A percentile compares a stretch with the other conserved stretches of the same genome.
Conservation (phyloP, 2,888 invertebrate species). For the Orchesella flavescens region DNA sequence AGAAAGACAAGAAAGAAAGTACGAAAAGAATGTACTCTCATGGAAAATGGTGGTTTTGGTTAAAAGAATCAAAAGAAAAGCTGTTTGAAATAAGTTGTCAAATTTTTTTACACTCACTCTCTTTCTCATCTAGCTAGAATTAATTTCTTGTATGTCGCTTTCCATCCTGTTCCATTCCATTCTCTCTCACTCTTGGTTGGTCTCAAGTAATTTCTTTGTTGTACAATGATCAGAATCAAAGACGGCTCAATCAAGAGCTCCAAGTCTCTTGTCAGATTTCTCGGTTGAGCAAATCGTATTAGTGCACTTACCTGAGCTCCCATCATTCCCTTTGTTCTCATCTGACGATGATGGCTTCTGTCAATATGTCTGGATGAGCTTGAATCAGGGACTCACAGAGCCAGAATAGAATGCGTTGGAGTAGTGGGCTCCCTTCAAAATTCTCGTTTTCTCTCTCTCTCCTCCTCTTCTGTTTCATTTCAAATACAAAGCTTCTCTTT, state of each 20-base stretch:
- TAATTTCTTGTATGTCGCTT: conserved; percentile 1
- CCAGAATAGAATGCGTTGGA: neutral
- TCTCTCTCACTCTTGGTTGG: neutral
- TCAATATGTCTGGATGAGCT: conserved; percentile 48
- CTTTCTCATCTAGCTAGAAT: neutral
- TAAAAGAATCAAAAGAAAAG: conserved; percentile 10
- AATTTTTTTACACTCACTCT: neutral
- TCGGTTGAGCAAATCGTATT: conserved; percentile 46
- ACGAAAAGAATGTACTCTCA: neutral
- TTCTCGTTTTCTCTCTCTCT: neutral
- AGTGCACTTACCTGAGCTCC: conserved; percentile 25
- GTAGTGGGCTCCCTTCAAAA: neutral
- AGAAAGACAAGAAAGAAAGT: neutral
- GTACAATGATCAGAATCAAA: conserved; percentile 52
- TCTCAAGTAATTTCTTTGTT: conserved; percentile 22
- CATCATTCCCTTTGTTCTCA: neutral
- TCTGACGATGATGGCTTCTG: conserved; percentile 50
- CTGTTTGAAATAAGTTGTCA: conserved; percentile 20
- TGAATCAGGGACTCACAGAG: neutral
- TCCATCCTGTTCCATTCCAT: conserved; percentile 15
- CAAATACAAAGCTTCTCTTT: conserved; percentile 33
- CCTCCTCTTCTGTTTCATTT: neutral
- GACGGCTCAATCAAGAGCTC: conserved; percentile 44
- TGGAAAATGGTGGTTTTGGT: too few relatives aligned
- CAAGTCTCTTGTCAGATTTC: conserved; percentile 44